phyloP scores from a whole-genome alignment of 2,797 vertebrate species.

The Sebastes cheni region DNA sequence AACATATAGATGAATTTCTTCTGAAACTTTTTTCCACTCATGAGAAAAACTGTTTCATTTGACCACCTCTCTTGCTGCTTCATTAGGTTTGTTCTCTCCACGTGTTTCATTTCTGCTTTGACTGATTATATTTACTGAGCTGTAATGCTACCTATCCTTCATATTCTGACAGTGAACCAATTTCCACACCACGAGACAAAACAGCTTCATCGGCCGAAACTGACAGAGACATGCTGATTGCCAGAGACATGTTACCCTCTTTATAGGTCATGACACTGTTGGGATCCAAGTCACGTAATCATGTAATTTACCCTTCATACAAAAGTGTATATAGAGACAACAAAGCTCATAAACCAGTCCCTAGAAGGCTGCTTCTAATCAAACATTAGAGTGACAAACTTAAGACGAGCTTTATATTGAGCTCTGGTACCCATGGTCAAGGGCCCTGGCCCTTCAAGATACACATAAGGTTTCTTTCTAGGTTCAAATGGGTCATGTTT shows the following conservation, averaged over 20 bases:
- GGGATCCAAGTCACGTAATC: neutral
- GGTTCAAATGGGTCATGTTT: conserved; percentile 2
- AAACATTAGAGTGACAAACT: neutral
- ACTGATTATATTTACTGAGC: no score
- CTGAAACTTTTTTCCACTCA: no score
- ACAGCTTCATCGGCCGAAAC: neutral
- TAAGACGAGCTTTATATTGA: neutral
- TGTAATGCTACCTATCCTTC: neutral
- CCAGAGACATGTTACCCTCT: neutral
- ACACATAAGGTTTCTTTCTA: neutral
- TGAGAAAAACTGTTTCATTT: no score
- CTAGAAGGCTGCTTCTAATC: neutral
- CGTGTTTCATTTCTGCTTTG: no score
- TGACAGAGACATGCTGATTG: neutral
- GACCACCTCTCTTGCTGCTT: no score
- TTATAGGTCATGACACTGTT: neutral
- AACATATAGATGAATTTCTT: no score
- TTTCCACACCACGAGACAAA: conserved; percentile 2
- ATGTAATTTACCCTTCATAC: neutral
- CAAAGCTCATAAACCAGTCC: neutral
- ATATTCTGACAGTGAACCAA: conserved; percentile 15
- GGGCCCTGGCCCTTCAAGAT: neutral
- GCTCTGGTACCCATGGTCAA: neutral
- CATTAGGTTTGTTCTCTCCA: no score
- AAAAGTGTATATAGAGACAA: neutral